Base-by-base conservation (phyloP, 2,797 vertebrate species). In the Lepus oiostolus region DNA sequence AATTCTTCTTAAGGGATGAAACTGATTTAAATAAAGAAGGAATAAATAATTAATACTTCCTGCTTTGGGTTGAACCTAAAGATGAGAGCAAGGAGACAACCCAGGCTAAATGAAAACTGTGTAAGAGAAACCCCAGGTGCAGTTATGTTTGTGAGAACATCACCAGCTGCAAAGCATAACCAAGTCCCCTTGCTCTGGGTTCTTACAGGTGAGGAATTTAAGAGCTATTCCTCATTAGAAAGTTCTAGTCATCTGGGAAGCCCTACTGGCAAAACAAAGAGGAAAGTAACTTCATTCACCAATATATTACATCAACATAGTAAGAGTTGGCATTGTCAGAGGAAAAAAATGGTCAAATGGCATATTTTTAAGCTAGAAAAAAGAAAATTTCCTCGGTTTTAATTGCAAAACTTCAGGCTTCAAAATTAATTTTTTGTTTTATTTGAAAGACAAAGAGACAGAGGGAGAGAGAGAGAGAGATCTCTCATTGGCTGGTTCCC, bases 31-130 rank as follows among this genome's bases (percentile, higher is more conserved):
- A 75, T 72, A 71, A 89, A 83, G 38, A 16, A 94, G 4, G 47
- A 94, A 92, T 86, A 92, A 93, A 28, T 81, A 92, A 81, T 87
- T 79, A 85, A 85, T 88, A 28, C 83, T 85, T 95, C 68, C 75
- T 84, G 9, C n/a, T 72, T 84, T 81, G 82, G 79, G 68, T 30
- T 68, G 63, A 95, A 67, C 17, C 6, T 76, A 30, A 9, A 68
- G 14, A 22, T 67, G 6, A 35, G 24, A 22, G 28, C 10, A 83
- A 32, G 28, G 35, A 92, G 60, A 76, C 9, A 86, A 21, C 4
- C 1, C 38, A n/a, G 26, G 28, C 24, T 85, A 71, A 83, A 80
- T 67, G 77, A 86, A 86, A 35, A 75, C 26, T 30, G 67, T 28
- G 12, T 1, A 75, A 24, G 83, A 77, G 80, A 77, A 86, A 47